Evolutionary conservation across 2,888 invertebrate species (phyloP), one percentile per base, ranked within the genome.

Genomic region (Perdita meconis): DNA sequence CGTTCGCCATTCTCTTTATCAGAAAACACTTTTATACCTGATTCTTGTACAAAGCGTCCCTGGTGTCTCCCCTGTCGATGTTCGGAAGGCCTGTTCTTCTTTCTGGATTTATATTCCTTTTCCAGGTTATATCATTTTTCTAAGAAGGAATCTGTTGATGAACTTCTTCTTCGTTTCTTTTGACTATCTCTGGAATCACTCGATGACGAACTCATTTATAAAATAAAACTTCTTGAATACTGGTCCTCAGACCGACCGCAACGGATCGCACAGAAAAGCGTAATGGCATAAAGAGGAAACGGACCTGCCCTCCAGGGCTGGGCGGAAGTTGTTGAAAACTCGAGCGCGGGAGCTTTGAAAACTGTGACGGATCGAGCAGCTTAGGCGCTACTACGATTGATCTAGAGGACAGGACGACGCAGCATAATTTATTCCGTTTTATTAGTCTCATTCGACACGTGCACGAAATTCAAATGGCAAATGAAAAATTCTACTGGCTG

Each of bases 331-430:
- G 51, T 51, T 51, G 26, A 30, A 51, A 51, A 42, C 42, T 16
- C 6, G 19, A 42, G 42, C 42, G 42, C n/a, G 42, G 42, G 42
- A 42, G 42, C 42, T 51, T 26, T 51, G 19, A 51, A 51, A 51
- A 51, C 51, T 51, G 51, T 51, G 51, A 51, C 51, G 26, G 51
- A 51, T 51, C 51, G 51, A 51, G 51, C n/a, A n/a, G n/a, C n/a
- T n/a, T n/a, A n/a, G n/a, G n/a, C n/a, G n/a, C n/a, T n/a, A n/a
- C n/a, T n/a, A n/a, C n/a, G n/a, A n/a, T n/a, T n/a, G n/a, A n/a
- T n/a, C n/a, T n/a, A n/a, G n/a, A n/a, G n/a, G n/a, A n/a, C n/a
- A n/a, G n/a, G n/a, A n/a, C n/a, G n/a, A n/a, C n/a, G n/a, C n/a
- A n/a, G n/a, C n/a, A n/a, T n/a, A n/a, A n/a, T n/a, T n/a, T 30